Conservation (phyloP, 1,140 invertebrate genomes). For the Caenorhabditis inopinata region DNA sequence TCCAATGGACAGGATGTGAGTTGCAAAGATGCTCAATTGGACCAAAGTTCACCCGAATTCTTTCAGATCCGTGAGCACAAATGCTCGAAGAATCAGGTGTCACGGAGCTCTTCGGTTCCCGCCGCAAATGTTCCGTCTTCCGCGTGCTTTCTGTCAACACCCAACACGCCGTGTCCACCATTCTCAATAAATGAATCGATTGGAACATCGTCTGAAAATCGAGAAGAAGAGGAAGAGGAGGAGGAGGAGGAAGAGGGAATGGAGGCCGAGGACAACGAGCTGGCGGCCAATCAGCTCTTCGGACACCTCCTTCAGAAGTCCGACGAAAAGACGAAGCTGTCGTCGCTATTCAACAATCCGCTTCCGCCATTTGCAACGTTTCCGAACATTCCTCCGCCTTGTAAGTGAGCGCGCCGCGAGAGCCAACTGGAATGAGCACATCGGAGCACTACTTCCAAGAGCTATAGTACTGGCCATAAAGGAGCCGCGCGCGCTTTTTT, state of each 20-base stretch:
- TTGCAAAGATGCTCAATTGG: too few relatives aligned
- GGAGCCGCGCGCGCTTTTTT: not conserved
- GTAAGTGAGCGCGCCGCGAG: too few relatives aligned
- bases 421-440: too few relatives aligned
- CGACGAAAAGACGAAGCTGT: not conserved
- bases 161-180: not conserved
- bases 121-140: not conserved
- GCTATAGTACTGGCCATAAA: too few relatives aligned
- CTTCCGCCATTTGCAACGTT: slow-evolving; percentile 21
- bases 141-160: not conserved
- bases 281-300: not conserved
- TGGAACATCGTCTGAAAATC: not conserved
- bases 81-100: not conserved
- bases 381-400: slow-evolving; percentile 13
- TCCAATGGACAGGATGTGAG: slow-evolving; percentile 31
- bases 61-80: slow-evolving; percentile 43
- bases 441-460: too few relatives aligned
- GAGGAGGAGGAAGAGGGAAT: not conserved
- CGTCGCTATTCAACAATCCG: not conserved
- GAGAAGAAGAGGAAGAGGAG: not conserved
- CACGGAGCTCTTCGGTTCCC: not conserved
- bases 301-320: not conserved
- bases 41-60: too few relatives aligned
- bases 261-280: not conserved
- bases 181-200: slow-evolving; percentile 21